phyloP scores from a whole-genome alignment of 2,797 vertebrate genomes.

The Triplophysa yarkandensis region DNA sequence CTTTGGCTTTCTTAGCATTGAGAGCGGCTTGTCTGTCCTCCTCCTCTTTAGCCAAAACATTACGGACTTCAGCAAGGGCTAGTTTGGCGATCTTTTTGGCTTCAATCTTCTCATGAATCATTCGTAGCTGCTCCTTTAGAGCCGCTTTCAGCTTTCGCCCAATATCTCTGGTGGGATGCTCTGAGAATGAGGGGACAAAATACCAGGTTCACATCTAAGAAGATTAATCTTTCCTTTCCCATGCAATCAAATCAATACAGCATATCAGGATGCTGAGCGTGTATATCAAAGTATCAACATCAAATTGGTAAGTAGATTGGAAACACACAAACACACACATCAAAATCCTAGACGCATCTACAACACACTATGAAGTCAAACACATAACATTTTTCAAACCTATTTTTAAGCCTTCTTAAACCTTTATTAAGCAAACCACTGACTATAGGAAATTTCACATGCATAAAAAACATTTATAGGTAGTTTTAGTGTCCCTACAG shows the following conservation, averaged over 20 bases:
- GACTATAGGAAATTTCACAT: neutral
- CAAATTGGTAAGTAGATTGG: too few species aligned
- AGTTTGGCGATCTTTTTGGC: slow-evolving; percentile 81
- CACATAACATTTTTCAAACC: neutral
- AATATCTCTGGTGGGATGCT: slow-evolving; percentile 57
- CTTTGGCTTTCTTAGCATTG: slow-evolving; percentile 54
- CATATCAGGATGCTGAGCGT: slow-evolving; percentile 14
- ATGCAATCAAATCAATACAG: slow-evolving; percentile 22
- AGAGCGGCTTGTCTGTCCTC: slow-evolving; percentile 66
- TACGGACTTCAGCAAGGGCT: slow-evolving; percentile 72
- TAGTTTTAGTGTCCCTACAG: neutral
- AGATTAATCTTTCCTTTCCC: neutral
- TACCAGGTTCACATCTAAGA: slow-evolving; percentile 3
- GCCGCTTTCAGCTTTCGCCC: slow-evolving; percentile 76
- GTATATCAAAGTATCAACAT: neutral
- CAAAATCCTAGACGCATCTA: neutral
- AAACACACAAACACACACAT: neutral
- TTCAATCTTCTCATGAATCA: slow-evolving; percentile 80
- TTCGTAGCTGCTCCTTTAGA: slow-evolving; percentile 82
- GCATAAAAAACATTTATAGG: neutral
- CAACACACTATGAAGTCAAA: neutral
- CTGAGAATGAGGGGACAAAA: slow-evolving; percentile 54
- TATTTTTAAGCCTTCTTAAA: neutral
- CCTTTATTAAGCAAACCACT: neutral
- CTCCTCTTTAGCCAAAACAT: slow-evolving; percentile 74